Base-by-base conservation (phyloP, 1,140 invertebrate species). In the Drosophila lini region DNA sequence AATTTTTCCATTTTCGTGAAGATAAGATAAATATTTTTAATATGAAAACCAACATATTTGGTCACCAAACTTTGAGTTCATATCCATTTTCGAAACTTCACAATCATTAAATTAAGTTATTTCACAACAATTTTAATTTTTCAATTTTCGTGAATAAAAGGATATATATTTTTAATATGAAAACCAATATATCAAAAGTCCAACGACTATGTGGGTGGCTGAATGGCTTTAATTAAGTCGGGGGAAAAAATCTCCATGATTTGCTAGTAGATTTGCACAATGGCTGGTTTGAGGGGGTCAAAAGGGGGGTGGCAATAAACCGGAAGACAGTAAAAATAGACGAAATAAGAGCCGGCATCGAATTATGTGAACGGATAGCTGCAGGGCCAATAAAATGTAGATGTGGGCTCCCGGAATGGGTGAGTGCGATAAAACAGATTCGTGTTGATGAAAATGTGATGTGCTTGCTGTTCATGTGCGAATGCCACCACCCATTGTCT, bases 311-410 rank as follows among this genome's bases (percentile, higher is more conserved):
- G 62, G 48, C 36, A 44, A 68, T 77, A 77, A 76, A 68, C 52
- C 44, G 32, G 41, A 50, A 50, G 73, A 77, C 73, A 56, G 55
- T 77, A 76, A 77, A 76, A 77, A 77, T 53, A 74, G 69, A 61
- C 62, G 13, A 68, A 76, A 75, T 61, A 77, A 52, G 41, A 45
- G 65, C 52, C 52, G 74, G 62, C 55, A 68, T 75, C 50, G 63
- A 77, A 77, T 77, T 76, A 77, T 69, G 73, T 68, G 74, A 77
- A 75, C 53, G 68, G 56, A 77, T 76, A 77, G 73, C 73, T 77
- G 74, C 74, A 60, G 22, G 62, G 44, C 55, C 58, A 76, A 77
- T 77, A 77, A 77, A 77, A 77, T 76, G 73, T 77, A 77, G 74
- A 77, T 76, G 73, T 48, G 73, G 44, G 44, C 44, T 19, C 52